phyloP scores from a whole-genome alignment of 2,797 vertebrate genomes.

The Periparus ater region DNA sequence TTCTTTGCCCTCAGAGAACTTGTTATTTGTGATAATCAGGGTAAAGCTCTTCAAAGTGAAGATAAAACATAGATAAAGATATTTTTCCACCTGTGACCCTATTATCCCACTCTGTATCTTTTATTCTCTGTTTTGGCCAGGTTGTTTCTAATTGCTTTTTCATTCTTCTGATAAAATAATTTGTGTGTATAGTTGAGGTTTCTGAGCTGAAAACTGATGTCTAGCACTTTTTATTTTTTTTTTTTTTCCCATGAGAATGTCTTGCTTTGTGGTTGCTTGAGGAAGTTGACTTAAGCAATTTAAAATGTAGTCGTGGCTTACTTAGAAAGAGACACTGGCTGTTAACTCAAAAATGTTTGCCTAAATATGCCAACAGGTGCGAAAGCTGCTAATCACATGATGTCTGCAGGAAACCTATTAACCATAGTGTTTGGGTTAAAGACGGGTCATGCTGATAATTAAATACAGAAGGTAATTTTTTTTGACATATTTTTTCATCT shows the following conservation, averaged over 20 bases:
- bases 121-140: background rate
- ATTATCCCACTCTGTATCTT: background rate
- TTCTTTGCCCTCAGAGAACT: background rate
- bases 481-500: background rate
- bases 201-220: slow-evolving; percentile 47
- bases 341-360: slow-evolving; percentile 56
- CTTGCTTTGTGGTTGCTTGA: slow-evolving; percentile 76
- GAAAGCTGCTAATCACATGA: slow-evolving; percentile 55
- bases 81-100: background rate
- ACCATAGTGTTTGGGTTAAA: slow-evolving; percentile 67
- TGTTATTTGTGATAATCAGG: background rate
- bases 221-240: background rate
- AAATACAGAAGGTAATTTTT: slow-evolving; percentile 38
- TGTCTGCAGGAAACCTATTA: slow-evolving; percentile 68
- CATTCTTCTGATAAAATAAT: slow-evolving; percentile 18
- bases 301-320: slow-evolving; percentile 73
- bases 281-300: slow-evolving; percentile 79
- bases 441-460: slow-evolving; percentile 67
- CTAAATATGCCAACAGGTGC: slow-evolving; percentile 71
- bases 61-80: background rate
- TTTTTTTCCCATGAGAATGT: slow-evolving; percentile 81
- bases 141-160: background rate
- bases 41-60: slow-evolving; percentile 26
- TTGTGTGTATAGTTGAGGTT: slow-evolving; percentile 30
- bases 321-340: slow-evolving; percentile 51